Evolutionary conservation across 1,140 invertebrate genomes (phyloP).

Genomic region (Aleiodes sp.): DNA sequence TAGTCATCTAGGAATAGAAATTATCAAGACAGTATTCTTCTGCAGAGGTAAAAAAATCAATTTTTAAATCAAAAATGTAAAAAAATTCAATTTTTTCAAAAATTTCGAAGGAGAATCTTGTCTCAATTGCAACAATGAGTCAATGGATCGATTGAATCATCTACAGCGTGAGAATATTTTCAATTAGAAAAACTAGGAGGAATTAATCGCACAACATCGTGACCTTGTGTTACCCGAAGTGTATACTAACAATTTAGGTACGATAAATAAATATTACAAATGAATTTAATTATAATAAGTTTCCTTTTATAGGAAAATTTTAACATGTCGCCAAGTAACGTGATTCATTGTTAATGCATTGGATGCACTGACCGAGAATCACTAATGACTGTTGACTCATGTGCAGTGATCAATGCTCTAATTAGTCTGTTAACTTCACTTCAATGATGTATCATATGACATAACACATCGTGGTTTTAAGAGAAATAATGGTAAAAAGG

Average conservation of each 20-base stretch:
- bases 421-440: neutral
- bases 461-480: neutral
- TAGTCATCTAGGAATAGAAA: too few relatives aligned
- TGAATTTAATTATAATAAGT: too few relatives aligned
- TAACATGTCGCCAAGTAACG: too few relatives aligned
- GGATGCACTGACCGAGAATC: slow-evolving; percentile 10
- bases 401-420: neutral
- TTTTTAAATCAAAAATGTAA: too few relatives aligned
- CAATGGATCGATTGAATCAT: neutral
- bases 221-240: neutral
- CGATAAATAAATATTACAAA: neutral
- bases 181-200: neutral
- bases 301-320: too few relatives aligned
- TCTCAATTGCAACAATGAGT: slow-evolving; percentile 10
- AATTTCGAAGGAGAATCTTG: neutral
- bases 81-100: neutral
- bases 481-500: neutral
- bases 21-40: too few relatives aligned
- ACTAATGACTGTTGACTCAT: neutral
- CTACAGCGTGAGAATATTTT: slow-evolving; percentile 3
- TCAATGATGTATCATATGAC: neutral
- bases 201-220: too few relatives aligned
- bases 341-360: neutral
- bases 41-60: too few relatives aligned
- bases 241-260: neutral